These are phyloP conservation scores for Etheostoma nigrum DNA, from an alignment of 2,797 vertebrate species.

Conservation along the genomic window DNA sequence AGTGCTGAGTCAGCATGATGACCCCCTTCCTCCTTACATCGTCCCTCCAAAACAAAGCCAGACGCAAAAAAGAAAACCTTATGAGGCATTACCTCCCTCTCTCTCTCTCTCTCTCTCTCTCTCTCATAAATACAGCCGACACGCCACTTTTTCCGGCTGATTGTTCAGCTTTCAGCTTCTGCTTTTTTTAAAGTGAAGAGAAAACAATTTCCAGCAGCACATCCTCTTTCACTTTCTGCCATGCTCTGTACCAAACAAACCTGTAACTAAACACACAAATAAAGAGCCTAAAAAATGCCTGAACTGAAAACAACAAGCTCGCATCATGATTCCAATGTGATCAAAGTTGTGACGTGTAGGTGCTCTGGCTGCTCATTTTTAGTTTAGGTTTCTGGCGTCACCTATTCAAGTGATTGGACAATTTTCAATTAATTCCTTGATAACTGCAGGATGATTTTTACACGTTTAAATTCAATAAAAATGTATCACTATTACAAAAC, in stretches of 20 bases:
- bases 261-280: not conserved
- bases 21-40: too few species aligned
- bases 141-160: slow-evolving; percentile 60
- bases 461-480: not conserved
- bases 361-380: not conserved
- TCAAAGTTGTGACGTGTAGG: not conserved
- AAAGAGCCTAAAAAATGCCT: not conserved
- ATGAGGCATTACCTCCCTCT: slow-evolving; percentile 32
- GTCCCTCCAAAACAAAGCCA: slow-evolving; percentile 30
- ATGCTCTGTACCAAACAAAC: slow-evolving; percentile 46
- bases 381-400: not conserved
- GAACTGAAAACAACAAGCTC: not conserved
- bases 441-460: not conserved
- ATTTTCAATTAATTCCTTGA: not conserved
- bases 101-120: slow-evolving; percentile 11
- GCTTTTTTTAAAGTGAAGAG: slow-evolving; percentile 59
- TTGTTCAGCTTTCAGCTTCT: slow-evolving; percentile 68
- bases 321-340: not conserved
- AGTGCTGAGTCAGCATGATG: slow-evolving; percentile 3
- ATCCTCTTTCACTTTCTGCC: slow-evolving; percentile 76
- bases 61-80: slow-evolving; percentile 15
- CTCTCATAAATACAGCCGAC: slow-evolving; percentile 38
- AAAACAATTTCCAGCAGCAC: slow-evolving; percentile 53
- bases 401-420: too few species aligned
- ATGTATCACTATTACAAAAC: not conserved